Conservation (phyloP, 2,888 invertebrate species). For the Augiades crinisus region DNA sequence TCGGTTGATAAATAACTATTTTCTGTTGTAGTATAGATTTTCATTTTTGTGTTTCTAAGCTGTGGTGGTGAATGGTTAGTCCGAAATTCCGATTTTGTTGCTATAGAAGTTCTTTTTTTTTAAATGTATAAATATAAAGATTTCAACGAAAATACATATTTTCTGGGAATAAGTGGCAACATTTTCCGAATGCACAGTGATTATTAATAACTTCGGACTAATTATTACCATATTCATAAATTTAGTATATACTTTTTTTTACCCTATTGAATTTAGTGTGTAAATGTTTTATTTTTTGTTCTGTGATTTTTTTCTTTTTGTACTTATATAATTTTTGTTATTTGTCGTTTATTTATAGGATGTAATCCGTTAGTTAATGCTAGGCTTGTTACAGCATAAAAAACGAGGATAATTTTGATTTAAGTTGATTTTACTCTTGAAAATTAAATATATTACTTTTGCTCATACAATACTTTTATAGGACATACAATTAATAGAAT, state of each 20-base stretch:
- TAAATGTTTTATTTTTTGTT: slow-evolving; percentile 59
- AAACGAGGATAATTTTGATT: slow-evolving; percentile 29
- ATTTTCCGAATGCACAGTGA: too few species aligned
- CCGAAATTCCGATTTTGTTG: too few species aligned
- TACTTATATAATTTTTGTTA: slow-evolving; percentile 52
- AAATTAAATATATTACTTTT: slow-evolving; percentile 1
- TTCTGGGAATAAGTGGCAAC: too few species aligned
- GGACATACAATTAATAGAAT: background rate
- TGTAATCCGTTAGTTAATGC: slow-evolving; percentile 65
- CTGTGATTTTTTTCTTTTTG: slow-evolving; percentile 69
- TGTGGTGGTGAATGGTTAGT: slow-evolving; percentile 61
- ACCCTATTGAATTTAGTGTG: slow-evolving; percentile 43
- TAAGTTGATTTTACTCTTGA: slow-evolving; percentile 8
- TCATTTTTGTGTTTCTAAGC: slow-evolving; percentile 12
- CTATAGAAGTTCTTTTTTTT: too few species aligned
- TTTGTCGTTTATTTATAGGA: slow-evolving; percentile 54
- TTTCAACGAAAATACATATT: background rate
- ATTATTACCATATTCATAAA: slow-evolving; percentile 59
- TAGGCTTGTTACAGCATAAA: slow-evolving; percentile 48
- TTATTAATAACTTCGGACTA: slow-evolving; percentile 54
- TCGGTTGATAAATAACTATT: slow-evolving; percentile 42
- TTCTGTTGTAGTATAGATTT: slow-evolving; percentile 28
- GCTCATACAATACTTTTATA: background rate
- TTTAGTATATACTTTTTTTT: too few species aligned
- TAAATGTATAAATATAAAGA: slow-evolving; percentile 3